A percentile compares a stretch with the other conserved stretches of the same genome.
These are phyloP conservation scores for Eulemur macaco DNA, from an alignment of 2,113 vertebrate genomes.

Conservation along the genomic window DNA sequence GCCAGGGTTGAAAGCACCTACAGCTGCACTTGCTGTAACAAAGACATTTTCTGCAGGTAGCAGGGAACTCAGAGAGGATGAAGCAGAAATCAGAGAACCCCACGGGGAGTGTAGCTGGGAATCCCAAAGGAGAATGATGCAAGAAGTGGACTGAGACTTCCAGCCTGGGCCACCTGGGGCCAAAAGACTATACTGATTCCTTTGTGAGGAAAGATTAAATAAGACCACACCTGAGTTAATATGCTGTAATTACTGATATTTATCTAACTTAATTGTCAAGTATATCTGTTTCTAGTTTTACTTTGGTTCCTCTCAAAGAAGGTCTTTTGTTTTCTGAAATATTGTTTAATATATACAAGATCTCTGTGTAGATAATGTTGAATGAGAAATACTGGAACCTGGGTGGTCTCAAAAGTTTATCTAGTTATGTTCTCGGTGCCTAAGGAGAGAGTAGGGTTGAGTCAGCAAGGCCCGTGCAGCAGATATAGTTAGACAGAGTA, in stretches of 20 bases:
- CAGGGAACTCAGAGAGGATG: not conserved
- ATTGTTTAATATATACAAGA: not conserved
- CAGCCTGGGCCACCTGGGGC: not conserved
- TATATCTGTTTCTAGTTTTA: slow-evolving; percentile 54
- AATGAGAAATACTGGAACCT: not conserved
- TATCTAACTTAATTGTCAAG: slow-evolving; percentile 52
- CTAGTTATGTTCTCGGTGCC: not conserved
- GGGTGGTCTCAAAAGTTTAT: not conserved
- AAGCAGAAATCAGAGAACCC: not conserved
- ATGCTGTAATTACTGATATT: slow-evolving; percentile 49
- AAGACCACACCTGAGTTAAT: slow-evolving; percentile 47
- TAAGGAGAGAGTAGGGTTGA: not conserved
- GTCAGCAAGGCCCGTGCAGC: not conserved
- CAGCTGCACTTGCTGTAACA: not conserved
- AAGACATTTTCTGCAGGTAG: not conserved
- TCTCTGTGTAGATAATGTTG: not conserved
- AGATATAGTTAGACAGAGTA: not conserved
- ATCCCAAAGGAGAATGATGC: slow-evolving; percentile 20
- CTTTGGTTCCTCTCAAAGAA: slow-evolving; percentile 46
- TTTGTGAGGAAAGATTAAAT: slow-evolving; percentile 53
- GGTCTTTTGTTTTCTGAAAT: slow-evolving; percentile 18
- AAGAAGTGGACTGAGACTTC: not conserved
- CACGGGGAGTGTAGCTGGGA: not conserved
- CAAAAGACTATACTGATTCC: slow-evolving; percentile 22
- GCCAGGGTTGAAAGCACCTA: not conserved